phyloP scores from a whole-genome alignment of 2,888 invertebrate species.

The Orgyia antiqua region DNA sequence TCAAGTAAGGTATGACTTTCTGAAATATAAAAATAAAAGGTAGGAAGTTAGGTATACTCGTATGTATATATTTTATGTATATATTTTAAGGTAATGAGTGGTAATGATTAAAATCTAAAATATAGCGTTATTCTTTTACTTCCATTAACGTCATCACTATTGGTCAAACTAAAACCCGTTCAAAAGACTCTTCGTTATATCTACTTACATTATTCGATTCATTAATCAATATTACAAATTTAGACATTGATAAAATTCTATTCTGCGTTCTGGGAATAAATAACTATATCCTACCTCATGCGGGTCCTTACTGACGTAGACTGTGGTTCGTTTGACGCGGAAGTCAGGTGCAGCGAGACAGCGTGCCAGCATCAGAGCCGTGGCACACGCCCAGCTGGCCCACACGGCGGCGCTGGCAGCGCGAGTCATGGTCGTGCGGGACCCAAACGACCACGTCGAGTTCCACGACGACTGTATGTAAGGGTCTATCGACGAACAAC shows the following conservation, averaged over 20 bases:
- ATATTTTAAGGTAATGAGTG: no score
- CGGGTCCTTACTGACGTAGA: constrained; percentile 50
- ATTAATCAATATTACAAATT: no score
- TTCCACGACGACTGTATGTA: constrained; percentile 43
- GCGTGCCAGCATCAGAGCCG: constrained; percentile 54
- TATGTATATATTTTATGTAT: background rate
- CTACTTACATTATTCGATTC: no score
- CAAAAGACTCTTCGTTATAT: no score
- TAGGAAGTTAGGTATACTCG: background rate
- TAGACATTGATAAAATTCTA: no score
- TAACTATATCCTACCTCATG: constrained; percentile 49
- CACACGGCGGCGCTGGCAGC: constrained; percentile 56
- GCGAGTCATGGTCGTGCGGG: constrained; percentile 45
- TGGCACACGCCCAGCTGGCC: constrained; percentile 59
- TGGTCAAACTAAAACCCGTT: no score
- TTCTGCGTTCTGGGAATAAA: no score
- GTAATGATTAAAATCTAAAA: no score
- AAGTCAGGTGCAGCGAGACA: constrained; percentile 66
- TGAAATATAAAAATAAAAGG: constrained; percentile 27
- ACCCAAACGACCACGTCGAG: constrained; percentile 45
- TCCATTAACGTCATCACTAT: no score
- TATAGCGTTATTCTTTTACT: no score
- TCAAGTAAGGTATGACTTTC: constrained; percentile 56
- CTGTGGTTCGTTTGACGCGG: constrained; percentile 45
- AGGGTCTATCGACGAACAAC: constrained; percentile 56